A percentile compares a stretch with the other conserved stretches of the same genome.
phyloP scores from a whole-genome alignment of 1,140 invertebrate genomes.

The Tetragnatha versicolor region DNA sequence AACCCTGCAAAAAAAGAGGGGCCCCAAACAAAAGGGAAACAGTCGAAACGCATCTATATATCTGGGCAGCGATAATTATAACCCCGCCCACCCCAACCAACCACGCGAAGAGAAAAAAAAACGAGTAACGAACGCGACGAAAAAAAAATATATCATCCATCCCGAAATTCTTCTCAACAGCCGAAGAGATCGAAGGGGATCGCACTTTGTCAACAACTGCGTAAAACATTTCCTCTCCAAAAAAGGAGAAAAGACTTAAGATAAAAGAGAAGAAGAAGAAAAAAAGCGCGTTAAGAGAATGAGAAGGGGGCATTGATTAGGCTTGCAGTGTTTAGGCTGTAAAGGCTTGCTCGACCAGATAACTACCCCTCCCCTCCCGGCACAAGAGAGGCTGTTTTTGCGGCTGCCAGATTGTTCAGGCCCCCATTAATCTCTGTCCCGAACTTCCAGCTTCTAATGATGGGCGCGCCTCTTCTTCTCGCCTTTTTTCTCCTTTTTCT shows the following conservation, averaged over 20 bases:
- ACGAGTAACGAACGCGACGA: too few relatives aligned
- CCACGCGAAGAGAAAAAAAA: not conserved
- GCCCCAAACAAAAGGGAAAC: too few relatives aligned
- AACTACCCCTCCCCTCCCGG: constrained; percentile 29
- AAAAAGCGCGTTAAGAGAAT: constrained; percentile 4
- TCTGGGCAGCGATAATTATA: constrained; percentile 35
- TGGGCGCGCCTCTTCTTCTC: constrained; percentile 43
- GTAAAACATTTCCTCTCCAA: constrained; percentile 41
- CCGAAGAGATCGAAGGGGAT: constrained; percentile 3
- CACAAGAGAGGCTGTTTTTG: constrained; percentile 46
- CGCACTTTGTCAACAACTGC: constrained; percentile 49
- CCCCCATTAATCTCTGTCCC: constrained; percentile 48
- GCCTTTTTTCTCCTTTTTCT: constrained; percentile 32
- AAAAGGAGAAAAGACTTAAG: constrained; percentile 9
- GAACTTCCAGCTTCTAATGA: constrained; percentile 49
- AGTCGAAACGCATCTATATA: too few relatives aligned
- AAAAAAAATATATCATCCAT: constrained; percentile 5
- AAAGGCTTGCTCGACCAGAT: constrained; percentile 53
- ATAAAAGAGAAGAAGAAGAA: constrained; percentile 3
- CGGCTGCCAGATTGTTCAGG: constrained; percentile 43
- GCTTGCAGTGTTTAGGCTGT: constrained; percentile 46
- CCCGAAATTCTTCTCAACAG: not conserved
- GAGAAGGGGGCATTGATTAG: constrained; percentile 35
- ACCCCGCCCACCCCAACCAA: not conserved
- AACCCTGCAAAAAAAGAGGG: too few relatives aligned